A percentile compares a stretch with the other conserved stretches of the same genome.
Conservation (phyloP, 2,888 invertebrate genomes). For the Tiliacea citrago region DNA sequence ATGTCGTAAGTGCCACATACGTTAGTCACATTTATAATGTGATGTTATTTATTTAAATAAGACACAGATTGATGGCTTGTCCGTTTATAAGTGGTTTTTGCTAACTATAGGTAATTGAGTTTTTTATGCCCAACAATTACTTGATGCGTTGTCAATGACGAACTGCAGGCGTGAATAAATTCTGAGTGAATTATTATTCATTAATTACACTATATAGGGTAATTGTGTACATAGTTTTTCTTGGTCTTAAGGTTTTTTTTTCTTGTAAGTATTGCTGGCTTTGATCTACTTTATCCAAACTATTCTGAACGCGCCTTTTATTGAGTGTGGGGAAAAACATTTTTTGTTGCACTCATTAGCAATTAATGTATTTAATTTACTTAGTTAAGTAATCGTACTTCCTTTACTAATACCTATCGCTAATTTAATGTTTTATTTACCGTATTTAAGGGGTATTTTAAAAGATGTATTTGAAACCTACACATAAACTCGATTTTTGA, state of each 20-base stretch:
- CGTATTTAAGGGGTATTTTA: neutral
- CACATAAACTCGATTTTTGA: neutral
- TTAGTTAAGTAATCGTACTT: conserved; percentile 31
- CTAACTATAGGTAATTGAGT: conserved; percentile 57
- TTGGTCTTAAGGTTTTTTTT: conserved; percentile 19
- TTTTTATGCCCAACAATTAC: conserved; percentile 58
- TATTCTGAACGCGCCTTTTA: conserved; percentile 16
- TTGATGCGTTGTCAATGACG: conserved; percentile 55
- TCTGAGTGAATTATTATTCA: conserved; percentile 60
- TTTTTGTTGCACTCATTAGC: conserved; percentile 20
- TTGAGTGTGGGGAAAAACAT: conserved; percentile 2
- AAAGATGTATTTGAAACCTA: too few relatives aligned
- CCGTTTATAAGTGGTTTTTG: conserved; percentile 58
- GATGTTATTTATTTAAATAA: conserved; percentile 60
- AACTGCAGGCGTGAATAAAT: conserved; percentile 48
- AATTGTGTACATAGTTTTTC: conserved; percentile 50
- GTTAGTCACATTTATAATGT: conserved; percentile 42
- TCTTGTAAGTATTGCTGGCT: conserved; percentile 24
- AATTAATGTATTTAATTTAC: conserved; percentile 19
- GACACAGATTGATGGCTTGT: conserved; percentile 55
- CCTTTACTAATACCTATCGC: conserved; percentile 32
- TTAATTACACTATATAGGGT: conserved; percentile 55
- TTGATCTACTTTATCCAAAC: conserved; percentile 55
- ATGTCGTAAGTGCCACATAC: conserved; percentile 43
- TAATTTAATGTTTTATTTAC: neutral